Percentiles rank a stretch among this genome's conserved stretches.
phyloP scores from a whole-genome alignment of 1,140 invertebrate genomes.

The Drepana arcuata region DNA sequence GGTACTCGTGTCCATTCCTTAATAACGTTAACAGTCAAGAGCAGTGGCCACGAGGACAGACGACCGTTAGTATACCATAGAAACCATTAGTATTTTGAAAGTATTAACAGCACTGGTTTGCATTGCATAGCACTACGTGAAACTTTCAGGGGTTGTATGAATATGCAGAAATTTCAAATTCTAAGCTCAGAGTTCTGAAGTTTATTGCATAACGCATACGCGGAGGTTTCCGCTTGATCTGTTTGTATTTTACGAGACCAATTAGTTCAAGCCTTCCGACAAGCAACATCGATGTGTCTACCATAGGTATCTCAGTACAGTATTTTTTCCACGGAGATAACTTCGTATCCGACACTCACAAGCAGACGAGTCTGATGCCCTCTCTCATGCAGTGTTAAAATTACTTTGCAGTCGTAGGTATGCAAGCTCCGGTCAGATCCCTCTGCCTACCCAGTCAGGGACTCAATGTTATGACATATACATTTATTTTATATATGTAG shows the following conservation, averaged over 20 bases:
- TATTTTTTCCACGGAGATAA: not conserved
- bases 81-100: not conserved
- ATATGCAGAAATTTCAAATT: conserved; percentile 17
- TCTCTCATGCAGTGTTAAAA: not conserved
- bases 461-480: not conserved
- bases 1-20: not conserved
- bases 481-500: not conserved
- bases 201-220: too few relatives aligned
- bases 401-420: too few relatives aligned
- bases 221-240: too few relatives aligned
- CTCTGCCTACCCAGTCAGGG: not conserved
- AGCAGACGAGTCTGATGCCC: not conserved
- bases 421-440: too few relatives aligned
- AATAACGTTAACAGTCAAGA: not conserved
- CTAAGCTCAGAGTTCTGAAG: conserved; percentile 12
- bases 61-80: not conserved
- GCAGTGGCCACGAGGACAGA: not conserved
- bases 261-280: not conserved
- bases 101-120: not conserved
- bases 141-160: conserved; percentile 12
- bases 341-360: not conserved
- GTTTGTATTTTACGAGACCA: not conserved
- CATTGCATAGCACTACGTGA: conserved; percentile 2
- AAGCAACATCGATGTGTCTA: not conserved
- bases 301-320: not conserved